Base-by-base conservation (phyloP, 2,888 invertebrate genomes). In the Eristalis pertinax region DNA sequence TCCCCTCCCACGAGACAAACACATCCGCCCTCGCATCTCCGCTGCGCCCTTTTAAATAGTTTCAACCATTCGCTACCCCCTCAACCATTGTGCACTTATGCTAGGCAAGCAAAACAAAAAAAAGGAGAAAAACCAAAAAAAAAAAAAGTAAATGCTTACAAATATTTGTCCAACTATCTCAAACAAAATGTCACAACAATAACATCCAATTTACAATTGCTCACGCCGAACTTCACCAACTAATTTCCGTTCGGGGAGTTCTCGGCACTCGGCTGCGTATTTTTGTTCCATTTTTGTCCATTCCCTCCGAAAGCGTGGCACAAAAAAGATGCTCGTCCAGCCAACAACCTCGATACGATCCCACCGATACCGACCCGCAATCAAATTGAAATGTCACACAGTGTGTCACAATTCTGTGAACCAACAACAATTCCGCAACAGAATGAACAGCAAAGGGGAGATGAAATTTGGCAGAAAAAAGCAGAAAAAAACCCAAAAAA, bases 371-470 rank as follows among this genome's bases (percentile, higher is more conserved):
- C 29, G n/a, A 1, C 26, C 56, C 68, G 64, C 41, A 84, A 84
- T 35, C 79, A 87, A 84, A 87, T 87, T 87, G 87, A 87, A 87
- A 87, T 87, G 87, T 84, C 87, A 87, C 87, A 87, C 84, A 64
- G 64, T 76, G 50, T 80, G 84, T 73, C 72, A 83, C 79, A 83
- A 83, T 84, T 87, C 72, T 79, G 72, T 70, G 79, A 32, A 68
- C 73, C 50, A 35, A 79, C 50, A 35, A 79, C 50, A 78, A 77
- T 77, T 74, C 67, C 68, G 29, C 60, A 73, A 73, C 58, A 67
- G 19, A 13, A 41, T 22, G 13, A 65, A 58, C 32, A 32, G 69
- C n/a, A 19, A n/a, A 50, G n/a, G 19, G 50, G 19, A 19, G 19
- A 19, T 50, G 50, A 19, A 50, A 19, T 50, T 50, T 50, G 50